phyloP scores from a whole-genome alignment of 30 jellyfish, hydroid and myxozoan genomes.

The Nemopilema nomurai region DNA sequence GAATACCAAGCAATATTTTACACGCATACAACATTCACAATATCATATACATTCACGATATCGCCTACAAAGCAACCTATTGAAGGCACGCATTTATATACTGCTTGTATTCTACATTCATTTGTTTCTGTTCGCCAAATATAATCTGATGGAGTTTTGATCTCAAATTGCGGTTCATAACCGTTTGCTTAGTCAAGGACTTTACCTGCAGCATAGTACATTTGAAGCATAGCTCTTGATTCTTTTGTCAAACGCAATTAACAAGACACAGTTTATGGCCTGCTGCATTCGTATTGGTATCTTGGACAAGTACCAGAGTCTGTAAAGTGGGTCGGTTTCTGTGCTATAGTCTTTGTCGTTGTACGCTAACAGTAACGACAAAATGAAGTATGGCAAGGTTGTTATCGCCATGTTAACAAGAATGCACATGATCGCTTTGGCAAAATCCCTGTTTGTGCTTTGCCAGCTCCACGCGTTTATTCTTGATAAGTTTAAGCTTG shows the following conservation, averaged over 20 bases:
- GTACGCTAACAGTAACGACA: background rate
- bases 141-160: too few species aligned
- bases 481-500: background rate
- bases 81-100: too few species aligned
- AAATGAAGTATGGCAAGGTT: conserved; percentile 3
- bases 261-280: background rate
- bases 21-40: too few species aligned
- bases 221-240: background rate
- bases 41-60: too few species aligned
- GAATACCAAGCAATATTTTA: too few species aligned
- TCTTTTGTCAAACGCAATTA: background rate
- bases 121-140: too few species aligned
- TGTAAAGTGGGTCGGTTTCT: background rate
- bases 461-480: background rate
- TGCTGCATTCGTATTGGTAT: background rate
- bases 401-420: background rate
- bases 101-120: too few species aligned
- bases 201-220: too few species aligned
- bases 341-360: background rate
- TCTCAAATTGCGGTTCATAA: background rate
- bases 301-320: conserved; percentile 1
- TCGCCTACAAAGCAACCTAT: too few species aligned
- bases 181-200: background rate
- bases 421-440: conserved; percentile 16
- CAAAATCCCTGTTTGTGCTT: conserved; percentile 20